Evolutionary conservation across 2,797 vertebrate genomes (phyloP).

Genomic region (Semotilus atromaculatus): DNA sequence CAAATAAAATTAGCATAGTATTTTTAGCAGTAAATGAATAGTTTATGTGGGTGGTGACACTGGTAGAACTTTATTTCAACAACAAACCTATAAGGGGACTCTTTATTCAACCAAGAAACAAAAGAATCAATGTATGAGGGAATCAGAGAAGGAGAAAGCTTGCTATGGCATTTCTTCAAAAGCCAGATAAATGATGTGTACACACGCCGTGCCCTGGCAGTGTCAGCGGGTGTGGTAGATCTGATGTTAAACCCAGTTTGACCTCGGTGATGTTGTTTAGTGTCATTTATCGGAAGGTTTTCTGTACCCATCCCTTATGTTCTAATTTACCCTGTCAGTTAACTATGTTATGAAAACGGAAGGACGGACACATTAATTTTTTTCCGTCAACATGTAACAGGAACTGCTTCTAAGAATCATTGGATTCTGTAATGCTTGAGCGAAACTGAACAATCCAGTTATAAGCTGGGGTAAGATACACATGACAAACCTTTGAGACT

Average conservation of each 20-base stretch:
- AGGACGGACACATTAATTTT: not conserved
- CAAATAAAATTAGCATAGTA: constrained; percentile 15
- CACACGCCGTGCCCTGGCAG: constrained; percentile 63
- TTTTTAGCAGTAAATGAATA: constrained; percentile 51
- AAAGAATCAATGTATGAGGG: constrained; percentile 54
- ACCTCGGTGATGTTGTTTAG: constrained; percentile 55
- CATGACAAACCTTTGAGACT: not conserved
- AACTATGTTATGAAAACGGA: not conserved
- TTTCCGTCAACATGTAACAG: not conserved
- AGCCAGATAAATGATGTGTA: constrained; percentile 70
- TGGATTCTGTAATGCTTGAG: not conserved
- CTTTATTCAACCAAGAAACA: constrained; percentile 53
- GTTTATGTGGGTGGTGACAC: constrained; percentile 15
- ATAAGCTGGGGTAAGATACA: not conserved
- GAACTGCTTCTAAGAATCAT: not conserved
- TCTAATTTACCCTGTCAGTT: not conserved
- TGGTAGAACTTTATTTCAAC: constrained; percentile 45
- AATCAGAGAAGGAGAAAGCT: constrained; percentile 56
- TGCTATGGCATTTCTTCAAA: constrained; percentile 56
- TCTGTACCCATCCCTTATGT: constrained; percentile 20
- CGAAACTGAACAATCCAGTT: constrained; percentile 1
- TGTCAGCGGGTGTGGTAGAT: constrained; percentile 64
- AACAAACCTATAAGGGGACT: constrained; percentile 42
- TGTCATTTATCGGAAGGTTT: constrained; percentile 6
- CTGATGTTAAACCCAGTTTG: constrained; percentile 66